These are phyloP conservation scores for Thymelicus sylvestris DNA, from an alignment of 2,888 invertebrate genomes.

Conservation along the genomic window DNA sequence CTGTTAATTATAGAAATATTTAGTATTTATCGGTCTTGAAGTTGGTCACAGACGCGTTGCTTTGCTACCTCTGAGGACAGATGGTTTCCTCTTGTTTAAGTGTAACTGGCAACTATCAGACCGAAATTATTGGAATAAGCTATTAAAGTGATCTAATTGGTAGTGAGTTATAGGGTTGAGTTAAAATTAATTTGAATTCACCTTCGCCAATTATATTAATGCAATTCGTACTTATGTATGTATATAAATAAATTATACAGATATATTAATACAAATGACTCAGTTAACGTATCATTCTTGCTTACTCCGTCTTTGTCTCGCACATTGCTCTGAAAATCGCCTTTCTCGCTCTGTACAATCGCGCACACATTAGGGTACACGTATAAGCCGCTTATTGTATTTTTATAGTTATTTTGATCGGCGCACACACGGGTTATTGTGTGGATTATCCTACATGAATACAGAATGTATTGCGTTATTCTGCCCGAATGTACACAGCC, in stretches of 20 bases:
- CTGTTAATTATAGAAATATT: no score
- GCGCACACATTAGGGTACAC: slow-evolving; percentile 62
- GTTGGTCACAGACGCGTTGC: no score
- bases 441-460: slow-evolving; percentile 55
- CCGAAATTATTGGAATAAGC: no score
- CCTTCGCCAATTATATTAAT: not conserved
- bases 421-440: slow-evolving; percentile 70
- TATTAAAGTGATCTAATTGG: no score
- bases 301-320: slow-evolving; percentile 6
- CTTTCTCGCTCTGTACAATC: slow-evolving; percentile 39
- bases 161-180: no score
- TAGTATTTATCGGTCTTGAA: no score
- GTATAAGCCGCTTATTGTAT: slow-evolving; percentile 82
- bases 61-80: no score
- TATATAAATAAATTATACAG: no score
- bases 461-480: slow-evolving; percentile 66
- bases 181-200: no score
- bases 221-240: not conserved
- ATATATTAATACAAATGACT: slow-evolving; percentile 65
- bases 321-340: slow-evolving; percentile 30
- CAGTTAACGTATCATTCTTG: slow-evolving; percentile 57
- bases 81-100: no score
- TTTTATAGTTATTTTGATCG: slow-evolving; percentile 84
- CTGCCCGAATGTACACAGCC: slow-evolving; percentile 76
- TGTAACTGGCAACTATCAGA: no score